phyloP scores from a whole-genome alignment of 1,140 invertebrate genomes.

The Megalopta genalis region DNA sequence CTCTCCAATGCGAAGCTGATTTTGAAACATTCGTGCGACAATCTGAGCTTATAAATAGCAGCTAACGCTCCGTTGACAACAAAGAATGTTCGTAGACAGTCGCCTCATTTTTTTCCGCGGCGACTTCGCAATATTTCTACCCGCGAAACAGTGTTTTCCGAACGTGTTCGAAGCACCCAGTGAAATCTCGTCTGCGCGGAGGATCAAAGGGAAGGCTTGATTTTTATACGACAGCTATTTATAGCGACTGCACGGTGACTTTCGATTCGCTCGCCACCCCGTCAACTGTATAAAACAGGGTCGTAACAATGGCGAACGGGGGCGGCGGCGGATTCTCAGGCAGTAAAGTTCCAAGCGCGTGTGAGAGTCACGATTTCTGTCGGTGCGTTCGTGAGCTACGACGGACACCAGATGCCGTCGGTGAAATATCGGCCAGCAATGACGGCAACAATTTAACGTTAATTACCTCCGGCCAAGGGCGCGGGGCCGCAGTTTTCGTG shows the following conservation, averaged over 20 bases:
- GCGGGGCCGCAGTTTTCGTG: constrained; percentile 18
- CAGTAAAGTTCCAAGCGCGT: not conserved
- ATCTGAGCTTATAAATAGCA: no score
- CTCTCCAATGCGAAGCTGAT: no score
- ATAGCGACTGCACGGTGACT: not conserved
- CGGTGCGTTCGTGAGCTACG: constrained; percentile 2
- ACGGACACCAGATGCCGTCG: constrained; percentile 21
- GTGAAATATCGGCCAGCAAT: constrained; percentile 31
- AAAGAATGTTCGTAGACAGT: no score
- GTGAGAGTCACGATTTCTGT: constrained; percentile 10
- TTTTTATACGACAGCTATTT: constrained; percentile 12
- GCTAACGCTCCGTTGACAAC: no score
- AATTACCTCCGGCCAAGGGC: constrained; percentile 57
- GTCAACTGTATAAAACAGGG: not conserved
- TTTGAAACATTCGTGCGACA: no score
- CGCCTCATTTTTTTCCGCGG: not conserved
- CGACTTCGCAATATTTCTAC: not conserved
- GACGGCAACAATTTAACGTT: constrained; percentile 58
- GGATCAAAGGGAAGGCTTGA: not conserved
- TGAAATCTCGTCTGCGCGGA: not conserved
- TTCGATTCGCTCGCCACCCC: not conserved
- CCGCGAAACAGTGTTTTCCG: not conserved
- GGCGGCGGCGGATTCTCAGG: not conserved
- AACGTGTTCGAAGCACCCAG: not conserved
- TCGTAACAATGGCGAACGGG: constrained; percentile 18